Percentiles rank a stretch among this genome's conserved stretches.
phyloP scores from a whole-genome alignment of 1,140 invertebrate species.

The Matsumurasca onukii region DNA sequence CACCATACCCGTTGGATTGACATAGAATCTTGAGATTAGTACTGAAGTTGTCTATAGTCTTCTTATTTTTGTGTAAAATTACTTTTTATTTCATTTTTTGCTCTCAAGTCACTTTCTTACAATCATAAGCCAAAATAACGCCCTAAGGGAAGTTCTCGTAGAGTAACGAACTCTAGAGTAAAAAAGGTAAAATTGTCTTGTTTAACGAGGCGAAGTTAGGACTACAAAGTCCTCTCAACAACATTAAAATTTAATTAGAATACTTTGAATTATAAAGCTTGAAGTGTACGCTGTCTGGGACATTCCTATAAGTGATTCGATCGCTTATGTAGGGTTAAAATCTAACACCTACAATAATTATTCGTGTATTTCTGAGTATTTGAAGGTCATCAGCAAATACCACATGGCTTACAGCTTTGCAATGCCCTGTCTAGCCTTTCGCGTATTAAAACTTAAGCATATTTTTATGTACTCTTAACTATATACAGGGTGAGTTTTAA shows the following conservation, averaged over 20 bases:
- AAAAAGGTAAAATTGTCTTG: neutral
- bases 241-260: too few species aligned
- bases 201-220: neutral
- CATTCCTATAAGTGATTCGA: neutral
- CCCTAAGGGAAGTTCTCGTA: neutral
- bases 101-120: neutral
- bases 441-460: too few species aligned
- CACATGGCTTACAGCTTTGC: too few species aligned
- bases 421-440: too few species aligned
- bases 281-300: neutral
- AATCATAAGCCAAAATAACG: neutral
- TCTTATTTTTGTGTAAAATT: neutral
- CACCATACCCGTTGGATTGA: too few species aligned
- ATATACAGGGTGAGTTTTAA: too few species aligned
- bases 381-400: too few species aligned
- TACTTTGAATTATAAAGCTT: too few species aligned
- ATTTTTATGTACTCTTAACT: too few species aligned
- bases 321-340: neutral
- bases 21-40: neutral
- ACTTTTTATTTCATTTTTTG: neutral
- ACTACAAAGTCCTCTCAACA: neutral
- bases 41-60: neutral
- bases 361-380: too few species aligned
- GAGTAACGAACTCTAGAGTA: neutral
- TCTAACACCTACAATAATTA: too few species aligned